Evolutionary conservation across 2,888 invertebrate species (phyloP), one percentile per base, ranked within the genome.

Genomic region (Colostygia pectinataria): DNA sequence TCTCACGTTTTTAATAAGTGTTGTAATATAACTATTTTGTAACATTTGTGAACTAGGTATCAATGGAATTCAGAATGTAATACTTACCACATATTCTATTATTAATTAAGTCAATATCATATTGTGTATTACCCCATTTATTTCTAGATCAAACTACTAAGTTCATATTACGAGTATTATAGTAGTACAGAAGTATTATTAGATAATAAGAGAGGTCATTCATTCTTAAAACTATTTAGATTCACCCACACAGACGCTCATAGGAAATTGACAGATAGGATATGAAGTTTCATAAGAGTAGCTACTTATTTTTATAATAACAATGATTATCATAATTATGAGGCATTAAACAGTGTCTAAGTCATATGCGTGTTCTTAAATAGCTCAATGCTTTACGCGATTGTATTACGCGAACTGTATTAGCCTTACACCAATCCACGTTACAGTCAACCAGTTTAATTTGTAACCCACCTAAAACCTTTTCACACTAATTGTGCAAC

Each of bases 201-300:
- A n/a, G 2, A 27, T 12, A n/a, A 34, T 10, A 15, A 15, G 18
- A 36, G 10, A 45, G 28, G 34, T 39, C 39, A 46, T 39, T 39
- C 39, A 40, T 27, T 29, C 27, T 46, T 33, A 31, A 9, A 23
- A 25, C 27, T 41, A 36, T 24, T 34, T 27, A 40, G 40, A 47
- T 5, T 14, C 49, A 40, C 52, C 49, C 37, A 55, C 24, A 34
- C 32, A 43, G 23, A 38, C 44, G 52, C 39, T 24, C 43, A 49
- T 55, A 56, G 52, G 55, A 56, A 60, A 60, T 60, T 57, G 60
- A 60, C 60, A 54, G 49, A 53, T 32, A 53, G 41, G 42, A 51
- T 48, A 53, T 53, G 44, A 53, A 24, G n/a, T 46, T 37, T 46
- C 42, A 33, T 40, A 50, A 23, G 27, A 50, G 5, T 40, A 5